These are phyloP conservation scores for Drosophila paramelanica DNA, from an alignment of 2,888 invertebrate genomes.

Conservation along the genomic window DNA sequence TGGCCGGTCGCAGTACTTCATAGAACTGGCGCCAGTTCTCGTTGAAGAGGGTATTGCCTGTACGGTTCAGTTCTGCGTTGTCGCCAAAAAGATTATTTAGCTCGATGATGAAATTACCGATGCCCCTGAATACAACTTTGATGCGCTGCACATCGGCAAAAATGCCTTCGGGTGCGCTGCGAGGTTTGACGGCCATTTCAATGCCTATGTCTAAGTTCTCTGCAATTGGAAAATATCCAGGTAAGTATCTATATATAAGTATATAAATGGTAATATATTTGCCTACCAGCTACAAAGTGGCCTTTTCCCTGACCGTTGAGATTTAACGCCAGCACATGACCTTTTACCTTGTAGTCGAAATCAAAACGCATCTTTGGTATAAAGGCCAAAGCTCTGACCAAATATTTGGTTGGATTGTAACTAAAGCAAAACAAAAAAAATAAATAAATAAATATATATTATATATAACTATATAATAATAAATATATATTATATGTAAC, in stretches of 20 bases:
- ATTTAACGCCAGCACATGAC: constrained; percentile 88
- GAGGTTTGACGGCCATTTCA: constrained; percentile 42
- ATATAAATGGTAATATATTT: too few species aligned
- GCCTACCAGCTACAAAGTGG: constrained; percentile 88
- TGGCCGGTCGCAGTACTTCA: constrained; percentile 88
- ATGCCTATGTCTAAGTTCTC: constrained; percentile 46
- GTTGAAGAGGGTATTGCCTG: constrained; percentile 89
- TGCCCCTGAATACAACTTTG: constrained; percentile 86
- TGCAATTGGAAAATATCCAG: constrained; percentile 7
- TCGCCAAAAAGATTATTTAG: constrained; percentile 88
- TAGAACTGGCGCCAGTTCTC: constrained; percentile 89
- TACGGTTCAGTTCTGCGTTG: constrained; percentile 86
- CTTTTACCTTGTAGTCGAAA: constrained; percentile 88
- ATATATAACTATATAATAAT: too few species aligned
- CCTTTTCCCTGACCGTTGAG: constrained; percentile 87
- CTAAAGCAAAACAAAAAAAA: constrained; percentile 16
- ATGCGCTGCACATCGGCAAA: constrained; percentile 88
- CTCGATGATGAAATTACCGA: constrained; percentile 88
- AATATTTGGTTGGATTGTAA: constrained; percentile 38
- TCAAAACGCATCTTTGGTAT: constrained; percentile 88
- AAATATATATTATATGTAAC: background rate
- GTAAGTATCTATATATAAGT: too few species aligned
- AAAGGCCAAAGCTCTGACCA: constrained; percentile 78
- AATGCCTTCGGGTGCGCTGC: constrained; percentile 77
- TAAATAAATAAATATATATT: constrained; percentile 53